Evolutionary conservation across 1,140 invertebrate genomes (phyloP), one percentile per base, ranked within the genome.

Genomic region (Atta texana): DNA sequence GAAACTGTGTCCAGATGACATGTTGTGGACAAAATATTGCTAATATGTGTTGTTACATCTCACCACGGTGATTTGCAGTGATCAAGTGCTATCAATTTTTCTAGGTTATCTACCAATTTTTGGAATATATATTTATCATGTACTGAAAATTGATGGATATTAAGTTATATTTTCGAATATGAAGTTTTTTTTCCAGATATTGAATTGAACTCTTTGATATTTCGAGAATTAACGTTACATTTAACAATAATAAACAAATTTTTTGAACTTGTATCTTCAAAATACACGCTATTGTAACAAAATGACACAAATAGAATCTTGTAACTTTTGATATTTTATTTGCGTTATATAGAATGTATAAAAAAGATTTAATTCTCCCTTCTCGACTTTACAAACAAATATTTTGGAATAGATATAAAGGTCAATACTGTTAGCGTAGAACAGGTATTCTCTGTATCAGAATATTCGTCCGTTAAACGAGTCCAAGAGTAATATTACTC

Each of bases 381-480:
- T 57, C 24, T 39, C 51, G 1, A 72, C 34, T 55, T 57, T 10
- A 21, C 14, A 31, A 31, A 49, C 14, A 75, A 84, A 75, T 74
- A 24, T 75, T 63, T 8, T 14, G n/a, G 7, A 59, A 82, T 3
- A 16, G 34, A 44, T 24, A 24, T 44, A 44, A 44, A 44, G 10
- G 31, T 69, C 39, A 34, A 82, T 6, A 24, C 10, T 74, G 24
- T 51, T 72, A 24, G 12, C 49, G 8, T n/a, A 28, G 18, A 63
- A 12, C 14, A 74, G 8, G 39, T 84, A 75, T 24, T 55, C 55
- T 14, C 39, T 21, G 12, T 21, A 16, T 2, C 28, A 12, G 55
- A 84, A 28, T 75, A 74, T n/a, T 0, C 80, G 80, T 31, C 34
- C n/a, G 57, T 84, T 74, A 84, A 63, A n/a, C 69, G 71, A 84